These are phyloP conservation scores for Melanotaenia boesemani DNA, from an alignment of 2,797 vertebrate species.

Conservation along the genomic window DNA sequence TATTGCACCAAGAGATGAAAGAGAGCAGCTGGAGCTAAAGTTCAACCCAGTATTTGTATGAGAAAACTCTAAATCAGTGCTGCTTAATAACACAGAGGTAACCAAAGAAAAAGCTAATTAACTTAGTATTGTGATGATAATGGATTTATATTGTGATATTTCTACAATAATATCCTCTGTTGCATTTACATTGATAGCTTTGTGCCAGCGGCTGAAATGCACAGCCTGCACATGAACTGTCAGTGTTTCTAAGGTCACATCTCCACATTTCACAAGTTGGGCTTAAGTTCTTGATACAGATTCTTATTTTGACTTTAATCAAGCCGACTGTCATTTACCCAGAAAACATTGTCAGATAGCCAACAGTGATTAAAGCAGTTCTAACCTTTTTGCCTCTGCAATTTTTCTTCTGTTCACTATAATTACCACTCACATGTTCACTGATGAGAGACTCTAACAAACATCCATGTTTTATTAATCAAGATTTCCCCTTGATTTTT, in stretches of 20 bases:
- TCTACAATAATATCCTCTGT: not conserved
- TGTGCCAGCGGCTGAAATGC: not conserved
- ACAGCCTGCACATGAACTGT: not conserved
- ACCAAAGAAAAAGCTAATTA: not conserved
- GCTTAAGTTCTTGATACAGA: constrained; percentile 35
- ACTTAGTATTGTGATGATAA: not conserved
- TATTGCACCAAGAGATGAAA: too few relatives aligned
- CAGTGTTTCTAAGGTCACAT: not conserved
- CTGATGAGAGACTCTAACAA: constrained; percentile 53
- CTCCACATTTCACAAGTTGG: not conserved
- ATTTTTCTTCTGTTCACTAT: constrained; percentile 41
- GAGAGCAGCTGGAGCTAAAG: too few relatives aligned
- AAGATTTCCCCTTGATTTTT: constrained; percentile 44
- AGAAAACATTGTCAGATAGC: constrained; percentile 29
- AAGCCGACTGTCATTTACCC: constrained; percentile 34
- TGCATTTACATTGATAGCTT: not conserved
- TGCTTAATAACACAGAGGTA: constrained; percentile 1
- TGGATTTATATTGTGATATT: constrained; percentile 5
- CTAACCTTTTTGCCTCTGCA: constrained; percentile 43
- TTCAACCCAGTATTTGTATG: not conserved
- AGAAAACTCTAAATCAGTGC: not conserved
- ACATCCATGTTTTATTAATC: constrained; percentile 60
- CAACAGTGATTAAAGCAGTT: constrained; percentile 39
- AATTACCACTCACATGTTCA: constrained; percentile 53
- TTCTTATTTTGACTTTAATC: constrained; percentile 43